These are phyloP conservation scores for Yponomeuta cagnagella DNA, from an alignment of 2,888 invertebrate genomes.

Conservation along the genomic window DNA sequence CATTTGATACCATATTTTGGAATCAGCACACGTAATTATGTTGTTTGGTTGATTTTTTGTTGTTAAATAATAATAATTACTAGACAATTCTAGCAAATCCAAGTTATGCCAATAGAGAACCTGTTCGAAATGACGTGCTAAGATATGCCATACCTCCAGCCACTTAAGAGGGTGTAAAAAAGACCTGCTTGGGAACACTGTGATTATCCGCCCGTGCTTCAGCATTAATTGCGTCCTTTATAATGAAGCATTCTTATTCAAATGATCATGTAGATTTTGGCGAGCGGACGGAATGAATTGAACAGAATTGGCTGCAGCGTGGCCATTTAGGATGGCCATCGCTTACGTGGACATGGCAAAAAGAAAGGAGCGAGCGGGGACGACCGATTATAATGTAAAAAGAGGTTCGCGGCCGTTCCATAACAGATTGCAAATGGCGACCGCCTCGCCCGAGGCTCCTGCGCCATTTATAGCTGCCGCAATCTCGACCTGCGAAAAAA, in stretches of 20 bases:
- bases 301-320: constrained; percentile 15
- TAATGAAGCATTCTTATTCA: constrained; percentile 14
- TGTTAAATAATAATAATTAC: too few relatives aligned
- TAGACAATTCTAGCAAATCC: too few relatives aligned
- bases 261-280: constrained; percentile 14
- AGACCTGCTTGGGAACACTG: neutral
- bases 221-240: neutral
- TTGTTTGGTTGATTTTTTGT: too few relatives aligned
- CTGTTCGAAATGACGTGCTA: neutral
- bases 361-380: constrained; percentile 54
- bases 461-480: constrained; percentile 68
- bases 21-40: too few relatives aligned
- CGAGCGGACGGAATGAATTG: neutral
- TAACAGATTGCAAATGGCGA: constrained; percentile 74
- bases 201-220: neutral
- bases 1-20: too few relatives aligned
- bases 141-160: neutral
- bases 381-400: constrained; percentile 72
- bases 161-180: constrained; percentile 1
- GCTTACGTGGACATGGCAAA: constrained; percentile 47
- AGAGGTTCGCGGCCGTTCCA: constrained; percentile 70
- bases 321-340: constrained; percentile 42
- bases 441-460: constrained; percentile 52
- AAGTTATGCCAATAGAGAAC: neutral
- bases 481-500: constrained; percentile 68